These are phyloP conservation scores for Neoitamus cyanurus DNA, from an alignment of 2,888 invertebrate species.

Conservation along the genomic window DNA sequence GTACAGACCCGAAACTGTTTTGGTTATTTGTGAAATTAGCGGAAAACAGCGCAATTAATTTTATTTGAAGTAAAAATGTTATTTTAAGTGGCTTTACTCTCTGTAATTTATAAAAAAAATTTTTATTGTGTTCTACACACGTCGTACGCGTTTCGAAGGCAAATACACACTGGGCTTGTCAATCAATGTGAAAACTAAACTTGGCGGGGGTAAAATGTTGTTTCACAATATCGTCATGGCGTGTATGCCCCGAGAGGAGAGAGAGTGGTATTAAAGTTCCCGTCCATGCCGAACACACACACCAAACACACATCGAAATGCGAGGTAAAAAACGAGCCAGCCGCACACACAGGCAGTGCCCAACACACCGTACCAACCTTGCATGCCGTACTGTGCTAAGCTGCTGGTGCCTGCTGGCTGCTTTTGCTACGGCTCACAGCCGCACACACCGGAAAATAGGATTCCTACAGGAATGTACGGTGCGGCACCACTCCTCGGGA, in stretches of 20 bases:
- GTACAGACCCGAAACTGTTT: conserved; percentile 1
- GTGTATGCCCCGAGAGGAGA: conserved; percentile 1
- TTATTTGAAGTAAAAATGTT: conserved; percentile 31
- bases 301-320: neutral
- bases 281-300: neutral
- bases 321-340: too few species aligned
- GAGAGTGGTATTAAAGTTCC: neutral
- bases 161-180: conserved; percentile 68
- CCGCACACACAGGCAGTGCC: neutral
- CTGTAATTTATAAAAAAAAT: conserved; percentile 48
- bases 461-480: neutral
- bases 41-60: conserved; percentile 38
- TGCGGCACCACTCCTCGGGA: neutral
- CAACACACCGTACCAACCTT: too few species aligned
- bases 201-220: conserved; percentile 60
- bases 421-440: conserved; percentile 20
- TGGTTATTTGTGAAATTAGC: neutral
- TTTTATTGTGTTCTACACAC: conserved; percentile 58
- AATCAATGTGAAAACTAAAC: conserved; percentile 63
- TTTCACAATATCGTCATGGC: conserved; percentile 42
- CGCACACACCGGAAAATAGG: neutral
- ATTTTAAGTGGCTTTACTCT: conserved; percentile 38
- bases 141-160: conserved; percentile 68
- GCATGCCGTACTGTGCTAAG: too few species aligned
- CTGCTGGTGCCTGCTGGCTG: too few species aligned